phyloP scores from a whole-genome alignment of 1,140 invertebrate genomes.

The Brachionus manjavacas region DNA sequence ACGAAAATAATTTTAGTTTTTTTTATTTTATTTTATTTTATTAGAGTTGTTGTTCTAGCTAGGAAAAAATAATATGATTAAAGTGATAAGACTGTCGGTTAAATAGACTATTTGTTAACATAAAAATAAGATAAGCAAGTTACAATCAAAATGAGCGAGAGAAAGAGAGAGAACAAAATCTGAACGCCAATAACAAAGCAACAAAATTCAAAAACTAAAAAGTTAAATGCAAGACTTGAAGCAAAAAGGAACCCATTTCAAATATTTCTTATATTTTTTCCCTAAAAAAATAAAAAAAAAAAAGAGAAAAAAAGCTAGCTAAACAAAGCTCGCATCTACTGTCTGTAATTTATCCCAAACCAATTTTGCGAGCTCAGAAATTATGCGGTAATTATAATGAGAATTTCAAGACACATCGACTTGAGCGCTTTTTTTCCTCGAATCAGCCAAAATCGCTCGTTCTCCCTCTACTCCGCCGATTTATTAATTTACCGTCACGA shows the following conservation, averaged over 20 bases:
- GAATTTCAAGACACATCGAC: background rate
- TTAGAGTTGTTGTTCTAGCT: constrained; percentile 19
- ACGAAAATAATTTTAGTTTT: constrained; percentile 20
- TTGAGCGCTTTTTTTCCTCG: background rate
- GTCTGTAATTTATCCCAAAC: constrained; percentile 29
- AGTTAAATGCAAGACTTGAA: background rate
- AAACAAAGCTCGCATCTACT: background rate
- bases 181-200: constrained; percentile 30
- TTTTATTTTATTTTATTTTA: background rate
- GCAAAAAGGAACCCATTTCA: constrained; percentile 30
- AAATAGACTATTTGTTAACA: constrained; percentile 40
- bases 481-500: constrained; percentile 36
- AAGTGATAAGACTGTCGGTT: constrained; percentile 41
- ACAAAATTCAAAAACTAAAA: constrained; percentile 12
- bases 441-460: constrained; percentile 15
- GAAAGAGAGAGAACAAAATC: constrained; percentile 13
- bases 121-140: constrained; percentile 41
- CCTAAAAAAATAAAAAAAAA: background rate
- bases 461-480: background rate
- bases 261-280: constrained; percentile 8
- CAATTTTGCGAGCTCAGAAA: background rate
- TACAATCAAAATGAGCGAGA: constrained; percentile 16
- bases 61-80: constrained; percentile 40
- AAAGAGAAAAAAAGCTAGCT: background rate
- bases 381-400: constrained; percentile 26